Base-by-base conservation (phyloP, 2,797 vertebrate genomes). In the Remorina albescens region DNA sequence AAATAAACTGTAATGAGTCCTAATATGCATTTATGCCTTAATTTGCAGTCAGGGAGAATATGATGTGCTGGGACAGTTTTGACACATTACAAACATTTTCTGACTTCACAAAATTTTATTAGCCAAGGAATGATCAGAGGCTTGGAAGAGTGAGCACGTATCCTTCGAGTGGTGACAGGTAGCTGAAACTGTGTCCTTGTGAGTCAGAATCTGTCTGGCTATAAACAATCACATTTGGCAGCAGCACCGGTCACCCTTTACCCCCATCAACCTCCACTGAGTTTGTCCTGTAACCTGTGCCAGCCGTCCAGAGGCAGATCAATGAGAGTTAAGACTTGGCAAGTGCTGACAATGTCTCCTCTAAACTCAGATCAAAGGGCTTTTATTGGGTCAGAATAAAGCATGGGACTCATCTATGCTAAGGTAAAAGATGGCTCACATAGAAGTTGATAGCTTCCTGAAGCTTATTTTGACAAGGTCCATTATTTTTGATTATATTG, bases 221-320 rank as follows among this genome's bases (percentile, higher is more conserved):
- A 82, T 88, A 89, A 91, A 91, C 85, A 86, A 87, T 86, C 79
- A 85, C 80, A 81, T 67, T 87, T 90, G 88, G 90, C 89, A 89
- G 82, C 56, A 56, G 68, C 49, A 34, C 49, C 67, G 55, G 80
- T 85, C 85, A 74, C 65, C 63, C 78, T 81, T 65, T 51, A 79
- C 59, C 78, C 78, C 75, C 82, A 83, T 89, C 91, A 84, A 79
- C 85, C 82, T 87, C 82, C 18, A 54, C 82, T 37, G 77, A 83
- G 76, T 89, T 90, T 85, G 89, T 92, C 88, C 90, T 87, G 85
- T 89, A 89, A 91, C 91, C 85, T 86, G 85, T 83, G 89, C 89
- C 91, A 89, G 84, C 83, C 80, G 87, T 89, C 85, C 86, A 42
- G 77, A 85, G 83, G 81, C 74, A 77, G 86, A 93, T 93, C 89